These are phyloP conservation scores for Heliangelus exortis DNA, from an alignment of 2,797 vertebrate species.

Conservation along the genomic window DNA sequence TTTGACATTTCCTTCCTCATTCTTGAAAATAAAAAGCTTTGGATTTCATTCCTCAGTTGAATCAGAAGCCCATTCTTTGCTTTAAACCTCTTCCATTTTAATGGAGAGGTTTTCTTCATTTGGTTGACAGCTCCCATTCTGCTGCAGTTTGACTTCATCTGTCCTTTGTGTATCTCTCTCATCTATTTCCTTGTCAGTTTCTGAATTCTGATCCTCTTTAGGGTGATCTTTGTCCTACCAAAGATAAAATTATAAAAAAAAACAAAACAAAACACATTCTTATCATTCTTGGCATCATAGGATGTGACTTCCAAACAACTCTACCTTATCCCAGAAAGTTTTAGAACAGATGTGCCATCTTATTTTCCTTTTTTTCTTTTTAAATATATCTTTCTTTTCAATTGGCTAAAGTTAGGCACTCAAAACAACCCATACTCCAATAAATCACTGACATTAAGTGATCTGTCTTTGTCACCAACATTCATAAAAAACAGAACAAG, in stretches of 20 bases:
- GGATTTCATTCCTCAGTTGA: slow-evolving; percentile 58
- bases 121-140: slow-evolving; percentile 89
- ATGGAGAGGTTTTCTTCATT: slow-evolving; percentile 77
- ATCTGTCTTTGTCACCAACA: neutral
- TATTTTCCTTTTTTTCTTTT: neutral
- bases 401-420: neutral
- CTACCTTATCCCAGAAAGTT: neutral
- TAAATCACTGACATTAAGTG: neutral
- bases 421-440: accelerated
- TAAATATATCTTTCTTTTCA: neutral
- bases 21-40: slow-evolving; percentile 71
- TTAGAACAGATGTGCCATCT: neutral
- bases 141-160: slow-evolving; percentile 78
- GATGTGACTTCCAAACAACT: neutral
- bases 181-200: slow-evolving; percentile 77
- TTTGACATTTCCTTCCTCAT: slow-evolving; percentile 66
- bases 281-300: neutral
- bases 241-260: slow-evolving; percentile 17
- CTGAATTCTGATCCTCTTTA: slow-evolving; percentile 74
- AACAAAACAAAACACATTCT: neutral
- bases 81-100: slow-evolving; percentile 74
- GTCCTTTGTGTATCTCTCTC: slow-evolving; percentile 76
- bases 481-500: neutral
- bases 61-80: neutral
- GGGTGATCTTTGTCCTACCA: slow-evolving; percentile 78